Percentiles rank a stretch among this genome's conserved stretches.
Evolutionary conservation across 2,888 invertebrate species (phyloP).

Genomic region (Tetanocera ferruginea): DNA sequence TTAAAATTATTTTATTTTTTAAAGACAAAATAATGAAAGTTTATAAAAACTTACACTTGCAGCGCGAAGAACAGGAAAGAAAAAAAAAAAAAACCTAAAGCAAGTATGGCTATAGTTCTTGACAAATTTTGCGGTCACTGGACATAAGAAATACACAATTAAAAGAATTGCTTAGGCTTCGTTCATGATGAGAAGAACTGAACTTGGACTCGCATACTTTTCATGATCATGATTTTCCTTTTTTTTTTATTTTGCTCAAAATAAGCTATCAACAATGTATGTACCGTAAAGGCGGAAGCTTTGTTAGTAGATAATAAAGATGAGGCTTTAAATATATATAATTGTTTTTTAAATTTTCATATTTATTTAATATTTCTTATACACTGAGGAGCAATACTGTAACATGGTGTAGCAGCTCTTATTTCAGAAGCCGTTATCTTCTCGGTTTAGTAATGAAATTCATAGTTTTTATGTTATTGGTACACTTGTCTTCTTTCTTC

Average conservation of each 20-base stretch:
- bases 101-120: neutral
- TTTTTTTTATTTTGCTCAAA: conserved; percentile 11
- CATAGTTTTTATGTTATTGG: too few relatives aligned
- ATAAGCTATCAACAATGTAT: conserved; percentile 5
- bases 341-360: too few relatives aligned
- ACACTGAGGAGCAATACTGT: too few relatives aligned
- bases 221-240: neutral
- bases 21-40: neutral
- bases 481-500: too few relatives aligned
- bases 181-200: neutral
- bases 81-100: neutral
- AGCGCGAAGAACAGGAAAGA: neutral
- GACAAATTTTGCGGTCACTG: neutral
- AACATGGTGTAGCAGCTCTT: too few relatives aligned
- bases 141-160: neutral
- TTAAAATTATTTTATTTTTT: neutral
- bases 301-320: too few relatives aligned
- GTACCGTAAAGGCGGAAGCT: conserved; percentile 2
- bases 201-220: conserved; percentile 14
- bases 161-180: conserved; percentile 24
- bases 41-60: neutral
- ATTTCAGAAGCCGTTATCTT: too few relatives aligned
- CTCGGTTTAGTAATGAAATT: too few relatives aligned
- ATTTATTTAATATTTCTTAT: too few relatives aligned
- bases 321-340: too few relatives aligned